Evolutionary conservation across 53 echinoderm and acorn worm species (phyloP).

Genomic region (Holothuria scabra): DNA sequence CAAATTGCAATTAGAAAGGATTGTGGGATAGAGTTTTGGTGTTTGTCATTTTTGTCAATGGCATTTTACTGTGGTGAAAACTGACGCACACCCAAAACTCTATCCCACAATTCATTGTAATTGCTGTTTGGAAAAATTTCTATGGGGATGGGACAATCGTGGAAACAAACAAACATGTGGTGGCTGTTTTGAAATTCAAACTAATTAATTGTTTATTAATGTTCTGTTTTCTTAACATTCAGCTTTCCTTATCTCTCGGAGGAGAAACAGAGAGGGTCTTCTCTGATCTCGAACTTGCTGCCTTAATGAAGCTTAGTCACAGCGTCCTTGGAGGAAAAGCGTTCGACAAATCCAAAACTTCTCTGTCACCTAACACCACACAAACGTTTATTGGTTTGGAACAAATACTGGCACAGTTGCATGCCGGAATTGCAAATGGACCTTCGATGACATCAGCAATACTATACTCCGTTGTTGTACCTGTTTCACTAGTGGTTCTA

Average conservation of each 20-base stretch:
- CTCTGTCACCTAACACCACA: conserved; percentile 19
- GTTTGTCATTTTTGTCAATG: no score
- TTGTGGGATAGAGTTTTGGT: no score
- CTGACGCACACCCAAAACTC: no score
- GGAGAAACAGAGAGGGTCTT: conserved; percentile 61
- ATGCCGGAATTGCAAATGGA: conserved; percentile 77
- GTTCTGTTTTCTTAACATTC: conserved; percentile 3
- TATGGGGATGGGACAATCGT: no score
- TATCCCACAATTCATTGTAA: no score
- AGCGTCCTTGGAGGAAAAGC: conserved; percentile 56
- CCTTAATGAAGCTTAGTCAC: conserved; percentile 35
- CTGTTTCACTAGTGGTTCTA: conserved; percentile 60
- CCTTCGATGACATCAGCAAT: conserved; percentile 69
- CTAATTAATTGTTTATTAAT: no score
- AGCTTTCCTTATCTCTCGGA: conserved; percentile 82
- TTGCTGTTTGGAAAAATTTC: no score
- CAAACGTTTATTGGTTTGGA: conserved; percentile 66
- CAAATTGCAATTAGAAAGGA: no score
- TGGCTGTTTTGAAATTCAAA: no score
- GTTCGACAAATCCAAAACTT: conserved; percentile 4
- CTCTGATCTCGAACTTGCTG: conserved; percentile 80
- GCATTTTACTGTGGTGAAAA: no score
- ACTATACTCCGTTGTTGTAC: conserved; percentile 70
- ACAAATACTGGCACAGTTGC: conserved; percentile 51
- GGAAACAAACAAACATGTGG: no score